phyloP scores from a whole-genome alignment of 2,113 vertebrate species.

The Microcebus tavaratra region DNA sequence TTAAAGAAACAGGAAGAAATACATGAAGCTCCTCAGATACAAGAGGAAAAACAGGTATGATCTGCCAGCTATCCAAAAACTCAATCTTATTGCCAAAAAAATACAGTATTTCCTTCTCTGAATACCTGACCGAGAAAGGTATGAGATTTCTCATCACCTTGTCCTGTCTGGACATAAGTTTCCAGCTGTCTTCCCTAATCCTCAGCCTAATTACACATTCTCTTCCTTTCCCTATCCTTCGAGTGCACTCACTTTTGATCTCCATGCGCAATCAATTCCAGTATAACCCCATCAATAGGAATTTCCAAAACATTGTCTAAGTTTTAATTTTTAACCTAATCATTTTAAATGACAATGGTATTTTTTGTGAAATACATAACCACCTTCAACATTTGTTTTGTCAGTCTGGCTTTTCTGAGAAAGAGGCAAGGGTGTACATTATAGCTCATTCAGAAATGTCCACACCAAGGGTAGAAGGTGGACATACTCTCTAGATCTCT shows the following conservation, averaged over 20 bases:
- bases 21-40: neutral
- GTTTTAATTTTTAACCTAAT: neutral
- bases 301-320: conserved; percentile 9
- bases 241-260: neutral
- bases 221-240: neutral
- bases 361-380: neutral
- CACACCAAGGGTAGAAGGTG: neutral
- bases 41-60: neutral
- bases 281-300: neutral
- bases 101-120: neutral
- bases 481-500: neutral
- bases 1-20: conserved; percentile 23
- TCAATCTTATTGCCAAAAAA: neutral
- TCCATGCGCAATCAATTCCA: neutral
- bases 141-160: neutral
- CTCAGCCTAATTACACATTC: neutral
- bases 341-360: neutral
- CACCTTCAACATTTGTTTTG: neutral
- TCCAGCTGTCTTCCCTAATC: neutral
- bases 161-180: neutral
- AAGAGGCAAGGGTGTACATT: neutral
- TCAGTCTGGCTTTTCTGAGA: conserved; percentile 12
- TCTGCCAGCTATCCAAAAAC: neutral
- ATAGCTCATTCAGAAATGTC: neutral
- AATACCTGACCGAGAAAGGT: neutral